phyloP scores from a whole-genome alignment of 2,113 vertebrate species.

The Capreolus pygargus region DNA sequence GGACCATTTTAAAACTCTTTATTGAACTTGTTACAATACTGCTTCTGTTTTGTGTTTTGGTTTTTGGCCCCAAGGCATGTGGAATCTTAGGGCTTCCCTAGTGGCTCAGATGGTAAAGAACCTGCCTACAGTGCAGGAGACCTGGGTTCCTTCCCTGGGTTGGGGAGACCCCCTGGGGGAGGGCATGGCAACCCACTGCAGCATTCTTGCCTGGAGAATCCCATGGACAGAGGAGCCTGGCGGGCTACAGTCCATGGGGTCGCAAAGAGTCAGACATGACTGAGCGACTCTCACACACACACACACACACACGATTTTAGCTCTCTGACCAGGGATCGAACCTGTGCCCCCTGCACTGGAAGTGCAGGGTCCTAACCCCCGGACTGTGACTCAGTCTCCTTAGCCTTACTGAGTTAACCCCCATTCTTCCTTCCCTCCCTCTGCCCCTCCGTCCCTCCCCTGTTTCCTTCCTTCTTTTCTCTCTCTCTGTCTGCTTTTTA shows the following conservation, averaged over 20 bases:
- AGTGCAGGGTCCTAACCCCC: not conserved
- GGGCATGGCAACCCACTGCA: not conserved
- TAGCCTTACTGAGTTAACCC: not conserved
- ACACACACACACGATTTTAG: not conserved
- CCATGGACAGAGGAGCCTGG: not conserved
- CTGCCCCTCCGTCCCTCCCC: not conserved
- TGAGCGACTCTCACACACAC: fast-evolving
- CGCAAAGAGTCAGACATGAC: not conserved
- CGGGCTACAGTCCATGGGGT: not conserved
- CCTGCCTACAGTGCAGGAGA: not conserved
- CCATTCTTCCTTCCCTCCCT: not conserved
- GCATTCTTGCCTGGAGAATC: not conserved
- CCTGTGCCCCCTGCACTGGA: not conserved
- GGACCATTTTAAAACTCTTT: not conserved
- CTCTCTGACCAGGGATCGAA: not conserved
- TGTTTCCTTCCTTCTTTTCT: not conserved
- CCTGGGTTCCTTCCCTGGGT: not conserved
- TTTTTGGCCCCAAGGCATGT: not conserved
- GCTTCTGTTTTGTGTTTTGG: not conserved
- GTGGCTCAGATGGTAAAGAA: not conserved
- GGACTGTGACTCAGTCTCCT: not conserved
- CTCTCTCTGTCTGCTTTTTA: not conserved
- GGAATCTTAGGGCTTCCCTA: not conserved
- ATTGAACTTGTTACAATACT: not conserved
- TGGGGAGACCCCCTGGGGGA: not conserved